Evolutionary conservation across 2,888 invertebrate genomes (phyloP).

Genomic region (Aporophyla nigra): DNA sequence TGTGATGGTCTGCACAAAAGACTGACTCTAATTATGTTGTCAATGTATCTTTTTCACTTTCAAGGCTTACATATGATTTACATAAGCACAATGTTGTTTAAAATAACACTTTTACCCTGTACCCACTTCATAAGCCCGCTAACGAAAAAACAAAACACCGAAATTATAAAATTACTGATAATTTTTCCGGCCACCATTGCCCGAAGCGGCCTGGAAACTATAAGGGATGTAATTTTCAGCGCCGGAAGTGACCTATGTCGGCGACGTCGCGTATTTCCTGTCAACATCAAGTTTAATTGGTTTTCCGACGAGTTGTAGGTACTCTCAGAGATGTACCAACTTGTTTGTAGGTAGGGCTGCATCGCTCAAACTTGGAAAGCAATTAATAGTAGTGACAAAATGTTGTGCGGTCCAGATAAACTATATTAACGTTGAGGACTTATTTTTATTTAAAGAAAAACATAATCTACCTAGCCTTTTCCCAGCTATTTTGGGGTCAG

Average conservation of each 20-base stretch:
- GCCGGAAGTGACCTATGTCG: conserved; percentile 63
- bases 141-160: not conserved
- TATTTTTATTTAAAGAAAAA: not conserved
- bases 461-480: no score
- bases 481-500: no score
- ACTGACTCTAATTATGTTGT: not conserved
- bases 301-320: conserved; percentile 62
- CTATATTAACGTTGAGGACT: not conserved
- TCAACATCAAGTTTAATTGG: conserved; percentile 73
- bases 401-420: not conserved
- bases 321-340: conserved; percentile 32
- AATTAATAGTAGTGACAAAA: conserved; percentile 24
- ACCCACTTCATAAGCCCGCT: not conserved
- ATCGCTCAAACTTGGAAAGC: conserved; percentile 22
- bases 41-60: not conserved
- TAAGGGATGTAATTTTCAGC: conserved; percentile 56
- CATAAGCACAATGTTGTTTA: not conserved
- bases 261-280: conserved; percentile 67
- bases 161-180: conserved; percentile 9
- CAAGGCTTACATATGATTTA: not conserved
- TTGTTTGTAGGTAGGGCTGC: conserved; percentile 25
- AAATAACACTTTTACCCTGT: not conserved
- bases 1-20: not conserved
- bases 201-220: conserved; percentile 49
- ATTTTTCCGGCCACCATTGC: conserved; percentile 22